Evolutionary conservation across 2,113 vertebrate genomes (phyloP).

Genomic region (Xiphias gladius): DNA sequence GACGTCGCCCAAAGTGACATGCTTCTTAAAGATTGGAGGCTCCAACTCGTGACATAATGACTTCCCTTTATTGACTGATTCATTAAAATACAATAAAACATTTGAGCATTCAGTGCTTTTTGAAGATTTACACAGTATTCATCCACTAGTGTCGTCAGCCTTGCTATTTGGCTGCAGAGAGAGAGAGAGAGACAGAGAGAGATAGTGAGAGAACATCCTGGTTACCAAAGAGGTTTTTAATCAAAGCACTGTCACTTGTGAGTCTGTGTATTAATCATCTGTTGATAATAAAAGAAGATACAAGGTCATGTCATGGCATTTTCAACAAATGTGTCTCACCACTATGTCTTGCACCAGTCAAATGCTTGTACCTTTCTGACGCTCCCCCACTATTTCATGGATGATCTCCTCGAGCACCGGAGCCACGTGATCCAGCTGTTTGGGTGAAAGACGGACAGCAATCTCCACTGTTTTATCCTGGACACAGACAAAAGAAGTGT

Average conservation of each 20-base stretch:
- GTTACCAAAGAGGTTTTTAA: constrained; percentile 7
- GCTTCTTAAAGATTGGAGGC: constrained; percentile 8
- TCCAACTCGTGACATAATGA: constrained; percentile 33
- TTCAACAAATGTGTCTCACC: background rate
- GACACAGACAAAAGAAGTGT: constrained; percentile 6
- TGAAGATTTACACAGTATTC: constrained; percentile 57
- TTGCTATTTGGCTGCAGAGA: constrained; percentile 66
- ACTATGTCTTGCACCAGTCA: background rate
- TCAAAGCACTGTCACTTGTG: constrained; percentile 16
- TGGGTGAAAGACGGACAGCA: constrained; percentile 69
- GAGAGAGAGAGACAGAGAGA: constrained; percentile 37
- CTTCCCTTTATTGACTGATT: constrained; percentile 74
- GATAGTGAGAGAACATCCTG: constrained; percentile 21
- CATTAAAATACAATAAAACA: constrained; percentile 67
- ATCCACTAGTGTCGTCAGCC: background rate
- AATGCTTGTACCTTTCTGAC: constrained; percentile 64
- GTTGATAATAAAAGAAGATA: constrained; percentile 10
- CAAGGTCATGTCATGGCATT: background rate
- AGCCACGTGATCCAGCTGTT: constrained; percentile 71
- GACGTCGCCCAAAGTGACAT: background rate
- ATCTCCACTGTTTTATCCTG: constrained; percentile 77
- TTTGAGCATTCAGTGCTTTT: constrained; percentile 48
- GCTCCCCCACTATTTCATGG: constrained; percentile 70
- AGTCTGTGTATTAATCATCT: constrained; percentile 2
- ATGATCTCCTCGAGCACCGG: constrained; percentile 75